Evolutionary conservation across 2,113 vertebrate species (phyloP).

Genomic region (Regulus satrapa): DNA sequence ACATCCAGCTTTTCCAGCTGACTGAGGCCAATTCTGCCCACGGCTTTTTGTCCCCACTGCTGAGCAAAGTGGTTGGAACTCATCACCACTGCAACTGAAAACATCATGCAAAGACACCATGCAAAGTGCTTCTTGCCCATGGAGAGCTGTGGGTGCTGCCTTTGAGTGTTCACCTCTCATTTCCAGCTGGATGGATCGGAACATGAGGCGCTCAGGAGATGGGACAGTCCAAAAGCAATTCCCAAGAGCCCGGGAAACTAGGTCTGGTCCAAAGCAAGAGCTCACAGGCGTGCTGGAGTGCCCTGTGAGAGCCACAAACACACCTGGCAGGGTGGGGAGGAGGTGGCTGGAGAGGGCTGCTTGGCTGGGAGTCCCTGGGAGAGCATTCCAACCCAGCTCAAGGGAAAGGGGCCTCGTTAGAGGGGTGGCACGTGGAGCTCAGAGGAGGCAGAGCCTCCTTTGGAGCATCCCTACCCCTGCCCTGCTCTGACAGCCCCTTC

Average conservation of each 20-base stretch:
- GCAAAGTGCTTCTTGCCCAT: background rate
- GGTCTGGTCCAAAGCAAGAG: background rate
- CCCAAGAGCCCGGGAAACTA: background rate
- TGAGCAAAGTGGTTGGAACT: background rate
- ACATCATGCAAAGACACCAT: too few species aligned
- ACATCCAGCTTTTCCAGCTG: background rate
- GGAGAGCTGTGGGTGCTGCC: background rate
- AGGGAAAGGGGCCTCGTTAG: background rate
- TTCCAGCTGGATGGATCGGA: background rate
- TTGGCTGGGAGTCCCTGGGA: background rate
- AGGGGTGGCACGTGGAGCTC: background rate
- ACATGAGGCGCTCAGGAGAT: background rate
- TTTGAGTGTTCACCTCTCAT: background rate
- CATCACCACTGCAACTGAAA: rapidly evolving
- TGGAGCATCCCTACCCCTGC: background rate
- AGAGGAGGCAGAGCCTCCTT: rapidly evolving
- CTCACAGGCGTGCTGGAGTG: background rate
- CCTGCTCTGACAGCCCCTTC: background rate
- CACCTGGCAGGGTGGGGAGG: background rate
- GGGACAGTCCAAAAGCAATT: background rate
- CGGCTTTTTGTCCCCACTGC: background rate
- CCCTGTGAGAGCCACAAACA: background rate
- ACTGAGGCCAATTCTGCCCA: background rate
- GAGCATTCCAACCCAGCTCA: background rate
- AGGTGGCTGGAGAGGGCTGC: background rate